Evolutionary conservation across 2,797 vertebrate genomes (phyloP), one percentile per base, ranked within the genome.

Genomic region (Momotus momota): DNA sequence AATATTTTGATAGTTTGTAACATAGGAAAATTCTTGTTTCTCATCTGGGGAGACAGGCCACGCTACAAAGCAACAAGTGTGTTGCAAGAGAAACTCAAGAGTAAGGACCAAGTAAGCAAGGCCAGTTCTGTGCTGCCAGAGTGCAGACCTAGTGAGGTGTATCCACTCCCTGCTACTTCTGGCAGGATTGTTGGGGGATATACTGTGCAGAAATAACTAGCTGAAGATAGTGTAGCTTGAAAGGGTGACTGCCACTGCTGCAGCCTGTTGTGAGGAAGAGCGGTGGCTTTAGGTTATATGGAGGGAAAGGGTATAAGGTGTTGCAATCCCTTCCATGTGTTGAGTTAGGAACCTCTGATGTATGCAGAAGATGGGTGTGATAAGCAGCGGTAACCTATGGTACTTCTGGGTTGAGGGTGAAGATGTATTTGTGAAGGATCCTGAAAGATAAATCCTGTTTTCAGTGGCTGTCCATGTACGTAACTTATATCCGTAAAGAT

Each of bases 151-250:
- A 9, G 33, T 7, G 71, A 71, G 45, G 27, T 27, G 22, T 26
- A 20, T 41, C 45, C 15, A 1, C 10, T 40, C 27, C n/a, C 6
- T 0, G 3, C n/a, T 61, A 4, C 46, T 20, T 23, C 25, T 33
- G 41, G 25, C 0, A 1, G 33, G 29, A 14, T 38, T 38, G n/a
- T 21, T 65, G 38, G 10, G 23, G 7, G 5, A 15, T 11, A 10
- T 0, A 4, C 14, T 23, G 15, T 52, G 51, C 0, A 2, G 65
- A 82, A 52, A 48, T 60, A 52, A 35, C 12, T 10, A 7, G 40
- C 10, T 52, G 25, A 58, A 23, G 65, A 10, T 11, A 25, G 8
- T 0, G 9, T 46, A 40, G 49, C 45, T n/a, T 40, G n/a, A n/a
- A 33, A 62, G 20, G 23, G 22, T 64, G 62, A 55, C 27, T 33